Conservation (phyloP, 2,797 vertebrate genomes). For the Enteromius radiatus region DNA sequence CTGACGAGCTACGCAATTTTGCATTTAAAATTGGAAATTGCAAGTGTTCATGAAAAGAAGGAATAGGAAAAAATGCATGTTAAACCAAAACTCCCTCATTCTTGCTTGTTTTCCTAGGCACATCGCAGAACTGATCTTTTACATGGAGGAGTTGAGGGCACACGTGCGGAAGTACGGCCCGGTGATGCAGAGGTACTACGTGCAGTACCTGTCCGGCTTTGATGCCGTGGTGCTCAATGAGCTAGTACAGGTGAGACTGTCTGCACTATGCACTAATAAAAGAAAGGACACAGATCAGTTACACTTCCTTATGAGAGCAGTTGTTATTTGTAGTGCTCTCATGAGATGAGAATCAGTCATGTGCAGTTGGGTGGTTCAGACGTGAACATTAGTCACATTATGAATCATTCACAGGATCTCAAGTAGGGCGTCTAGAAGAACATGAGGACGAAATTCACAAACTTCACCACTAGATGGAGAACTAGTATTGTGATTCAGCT, state of each 20-base stretch:
- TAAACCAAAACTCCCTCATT: background rate
- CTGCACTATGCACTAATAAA: background rate
- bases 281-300: constrained; percentile 10
- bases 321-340: constrained; percentile 16
- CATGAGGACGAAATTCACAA: background rate
- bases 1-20: too few relatives aligned
- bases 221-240: constrained; percentile 98
- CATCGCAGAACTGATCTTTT: constrained; percentile 97
- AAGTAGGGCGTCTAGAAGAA: background rate
- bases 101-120: constrained; percentile 76
- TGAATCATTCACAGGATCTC: constrained; percentile 24
- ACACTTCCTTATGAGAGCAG: constrained; percentile 4
- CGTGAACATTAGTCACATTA: constrained; percentile 25
- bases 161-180: constrained; percentile 95
- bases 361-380: constrained; percentile 4
- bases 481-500: constrained; percentile 50
- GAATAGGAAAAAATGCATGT: too few relatives aligned
- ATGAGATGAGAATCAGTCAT: constrained; percentile 14
- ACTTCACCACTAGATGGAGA: constrained; percentile 77
- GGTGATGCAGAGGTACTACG: constrained; percentile 98
- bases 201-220: constrained; percentile 97
- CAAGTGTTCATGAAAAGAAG: background rate
- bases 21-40: too few relatives aligned
- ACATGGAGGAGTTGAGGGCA: constrained; percentile 97
- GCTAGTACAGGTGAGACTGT: constrained; percentile 88